Base-by-base conservation (phyloP, 1,140 invertebrate genomes). In the Dryas iulia region DNA sequence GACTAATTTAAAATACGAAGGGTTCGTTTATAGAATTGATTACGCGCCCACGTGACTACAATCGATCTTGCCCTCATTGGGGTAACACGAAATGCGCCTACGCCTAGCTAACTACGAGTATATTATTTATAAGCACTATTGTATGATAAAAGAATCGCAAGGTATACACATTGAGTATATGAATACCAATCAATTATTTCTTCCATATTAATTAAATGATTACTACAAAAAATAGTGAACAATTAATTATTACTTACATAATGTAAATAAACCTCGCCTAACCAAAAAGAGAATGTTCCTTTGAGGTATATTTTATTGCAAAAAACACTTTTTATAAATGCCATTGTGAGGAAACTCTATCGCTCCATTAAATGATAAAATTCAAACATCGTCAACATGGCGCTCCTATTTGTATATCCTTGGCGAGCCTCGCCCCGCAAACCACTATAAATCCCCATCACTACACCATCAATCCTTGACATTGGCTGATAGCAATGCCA, bases 21-120 rank as follows among this genome's bases (percentile, higher is more conserved):
- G 85, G 86, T 80, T 89, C 82, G 76, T 86, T 82, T 77, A 68
- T 69, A 72, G 69, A 74, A 81, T 74, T 78, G 73, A 72, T 76
- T 77, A 62, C 61, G 73, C 78, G 81, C 87, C 87, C 87, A 88
- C 87, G 84, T 84, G 53, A 67, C 67, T 54, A 63, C 76, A 60
- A 87, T 89, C 85, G 83, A 89, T 87, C 81, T 79, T 78, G 78
- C 87, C 87, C 83, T 79, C 81, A 89, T 89, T 77, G 81, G 76
- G 66, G 75, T 71, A 79, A 81, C 63, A 68, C 66, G 69, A 72
- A 68, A 56, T 79, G 81, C 79, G 83, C 85, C 86, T 79, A 86
- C 84, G 81, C 76, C 61, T 68, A 61, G n/a, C n/a, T n/a, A n/a
- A n/a, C n/a, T n/a, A n/a, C n/a, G n/a, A 59, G 47, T 56, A 10